Conservation (phyloP, 2,797 vertebrate genomes). For the Hybognathus amarus region DNA sequence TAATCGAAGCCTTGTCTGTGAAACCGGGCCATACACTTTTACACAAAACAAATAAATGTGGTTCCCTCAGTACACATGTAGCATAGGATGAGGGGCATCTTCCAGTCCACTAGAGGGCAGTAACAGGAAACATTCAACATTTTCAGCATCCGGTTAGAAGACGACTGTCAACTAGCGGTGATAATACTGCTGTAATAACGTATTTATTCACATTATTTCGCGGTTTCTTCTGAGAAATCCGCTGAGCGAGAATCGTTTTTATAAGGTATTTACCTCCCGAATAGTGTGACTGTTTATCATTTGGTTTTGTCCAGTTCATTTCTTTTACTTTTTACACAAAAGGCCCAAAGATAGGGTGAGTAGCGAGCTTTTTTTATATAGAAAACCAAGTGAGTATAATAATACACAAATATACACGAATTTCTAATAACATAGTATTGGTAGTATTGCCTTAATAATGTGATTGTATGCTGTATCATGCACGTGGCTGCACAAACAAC, state of each 20-base stretch:
- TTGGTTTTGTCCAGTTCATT: no score
- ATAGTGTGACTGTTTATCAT: background rate
- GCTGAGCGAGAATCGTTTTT: background rate
- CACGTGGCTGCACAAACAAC: conserved; percentile 38
- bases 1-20: background rate
- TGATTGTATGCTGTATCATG: background rate
- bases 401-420: background rate
- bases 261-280: conserved; percentile 1
- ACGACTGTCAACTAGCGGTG: conserved; percentile 16
- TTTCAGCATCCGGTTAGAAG: background rate
- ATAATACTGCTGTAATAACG: background rate
- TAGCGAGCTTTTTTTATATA: background rate
- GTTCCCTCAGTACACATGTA: background rate
- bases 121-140: background rate
- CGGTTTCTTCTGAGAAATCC: background rate
- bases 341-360: background rate
- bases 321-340: background rate
- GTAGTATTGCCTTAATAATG: background rate
- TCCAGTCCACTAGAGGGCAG: conserved; percentile 21
- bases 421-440: background rate
- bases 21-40: background rate
- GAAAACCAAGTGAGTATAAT: background rate
- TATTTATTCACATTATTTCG: background rate
- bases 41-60: background rate
- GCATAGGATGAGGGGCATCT: background rate